Percentiles rank a stretch among this genome's conserved stretches.
These are phyloP conservation scores for Spodoptera picta DNA, from an alignment of 2,888 invertebrate genomes.

Conservation along the genomic window DNA sequence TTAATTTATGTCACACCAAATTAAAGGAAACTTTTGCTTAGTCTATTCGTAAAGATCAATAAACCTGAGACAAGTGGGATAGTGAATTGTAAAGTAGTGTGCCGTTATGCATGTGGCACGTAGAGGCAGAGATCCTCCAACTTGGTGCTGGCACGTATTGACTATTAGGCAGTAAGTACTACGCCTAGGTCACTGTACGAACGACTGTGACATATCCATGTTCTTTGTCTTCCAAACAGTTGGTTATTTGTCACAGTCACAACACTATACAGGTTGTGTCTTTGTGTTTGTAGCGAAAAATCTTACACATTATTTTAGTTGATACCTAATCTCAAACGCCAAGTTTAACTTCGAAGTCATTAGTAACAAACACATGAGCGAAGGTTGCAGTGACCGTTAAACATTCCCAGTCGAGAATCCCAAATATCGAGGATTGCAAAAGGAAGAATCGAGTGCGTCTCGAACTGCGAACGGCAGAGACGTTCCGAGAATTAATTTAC, in stretches of 20 bases:
- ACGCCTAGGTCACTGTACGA: conserved; percentile 45
- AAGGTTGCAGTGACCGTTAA: conserved; percentile 40
- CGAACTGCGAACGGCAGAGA: conserved; percentile 60
- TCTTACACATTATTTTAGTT: background rate
- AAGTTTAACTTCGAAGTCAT: conserved; percentile 16
- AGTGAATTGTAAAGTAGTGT: background rate
- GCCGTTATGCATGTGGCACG: conserved; percentile 12
- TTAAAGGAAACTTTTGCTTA: conserved; percentile 15
- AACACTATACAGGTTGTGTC: conserved; percentile 6
- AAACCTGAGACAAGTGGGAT: conserved; percentile 6
- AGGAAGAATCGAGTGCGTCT: conserved; percentile 68
- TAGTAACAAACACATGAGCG: conserved; percentile 20
- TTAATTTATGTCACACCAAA: conserved; percentile 22
- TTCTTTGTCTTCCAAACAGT: conserved; percentile 39
- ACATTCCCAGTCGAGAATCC: conserved; percentile 69
- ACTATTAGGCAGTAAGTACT: conserved; percentile 15
- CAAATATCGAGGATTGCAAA: conserved; percentile 71
- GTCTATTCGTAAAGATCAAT: conserved; percentile 16
- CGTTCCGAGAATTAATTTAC: conserved; percentile 82
- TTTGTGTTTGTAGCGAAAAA: conserved; percentile 10
- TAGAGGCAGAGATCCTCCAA: conserved; percentile 10
- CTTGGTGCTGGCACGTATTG: conserved; percentile 33
- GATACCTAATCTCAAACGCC: background rate
- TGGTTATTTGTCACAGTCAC: conserved; percentile 31
- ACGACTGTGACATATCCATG: conserved; percentile 28